A percentile compares a stretch with the other conserved stretches of the same genome.
Conservation (phyloP, 2,113 vertebrate species). For the Istiophorus platypterus region DNA sequence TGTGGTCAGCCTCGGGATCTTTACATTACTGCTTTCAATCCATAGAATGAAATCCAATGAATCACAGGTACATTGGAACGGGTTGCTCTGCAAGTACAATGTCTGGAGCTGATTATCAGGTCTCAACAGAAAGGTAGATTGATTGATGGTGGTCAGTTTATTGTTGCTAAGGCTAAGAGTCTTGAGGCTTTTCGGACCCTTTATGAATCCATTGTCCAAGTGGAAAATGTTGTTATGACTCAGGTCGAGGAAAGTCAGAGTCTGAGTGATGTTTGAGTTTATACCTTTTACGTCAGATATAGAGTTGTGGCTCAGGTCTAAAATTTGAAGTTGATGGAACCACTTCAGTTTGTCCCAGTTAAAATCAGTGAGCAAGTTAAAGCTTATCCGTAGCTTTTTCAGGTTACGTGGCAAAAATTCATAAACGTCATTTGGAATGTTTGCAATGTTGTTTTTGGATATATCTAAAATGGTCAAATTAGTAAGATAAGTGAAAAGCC, state of each 20-base stretch:
- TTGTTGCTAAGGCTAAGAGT: conserved; percentile 83
- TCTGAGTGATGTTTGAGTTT: conserved; percentile 60
- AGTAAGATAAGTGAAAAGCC: conserved; percentile 78
- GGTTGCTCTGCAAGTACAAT: conserved; percentile 80
- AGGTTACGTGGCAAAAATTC: conserved; percentile 73
- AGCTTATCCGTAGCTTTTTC: conserved; percentile 63
- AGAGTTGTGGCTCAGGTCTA: conserved; percentile 82
- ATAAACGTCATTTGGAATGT: conserved; percentile 74
- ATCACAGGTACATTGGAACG: conserved; percentile 85
- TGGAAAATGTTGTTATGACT: conserved; percentile 79
- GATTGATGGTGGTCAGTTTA: conserved; percentile 78
- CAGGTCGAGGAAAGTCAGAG: conserved; percentile 82
- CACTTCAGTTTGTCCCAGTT: conserved; percentile 70
- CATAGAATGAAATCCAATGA: conserved; percentile 81
- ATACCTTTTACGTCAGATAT: conserved; percentile 69
- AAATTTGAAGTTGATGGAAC: conserved; percentile 70
- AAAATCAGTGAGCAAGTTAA: conserved; percentile 76
- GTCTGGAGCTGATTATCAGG: conserved; percentile 57
- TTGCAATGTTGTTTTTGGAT: conserved; percentile 75
- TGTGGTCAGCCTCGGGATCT: conserved; percentile 77
- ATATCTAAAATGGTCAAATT: conserved; percentile 84
- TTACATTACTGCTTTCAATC: conserved; percentile 70
- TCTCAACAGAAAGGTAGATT: conserved; percentile 61
- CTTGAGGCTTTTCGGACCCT: conserved; percentile 56
- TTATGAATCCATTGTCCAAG: conserved; percentile 75